phyloP scores from a whole-genome alignment of 2,888 invertebrate species.

The Rhimphoctona megacephalus region DNA sequence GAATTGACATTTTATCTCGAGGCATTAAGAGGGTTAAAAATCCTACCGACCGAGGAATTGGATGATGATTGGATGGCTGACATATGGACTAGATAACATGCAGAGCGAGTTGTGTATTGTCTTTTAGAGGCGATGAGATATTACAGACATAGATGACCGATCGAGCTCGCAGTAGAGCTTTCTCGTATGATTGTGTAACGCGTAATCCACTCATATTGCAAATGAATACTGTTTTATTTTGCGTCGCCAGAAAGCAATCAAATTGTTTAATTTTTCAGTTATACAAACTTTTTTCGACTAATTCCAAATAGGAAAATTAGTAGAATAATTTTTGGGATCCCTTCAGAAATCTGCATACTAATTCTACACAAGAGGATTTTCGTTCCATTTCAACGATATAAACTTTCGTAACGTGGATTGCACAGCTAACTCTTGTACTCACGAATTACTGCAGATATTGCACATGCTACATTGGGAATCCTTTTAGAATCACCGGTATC shows the following conservation, averaged over 20 bases:
- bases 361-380: not conserved
- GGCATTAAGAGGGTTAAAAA: slow-evolving; percentile 92
- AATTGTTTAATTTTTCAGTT: not conserved
- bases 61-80: slow-evolving; percentile 92
- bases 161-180: not conserved
- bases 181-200: not conserved
- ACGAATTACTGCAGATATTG: not conserved
- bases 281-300: not conserved
- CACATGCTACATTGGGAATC: not conserved
- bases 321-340: not conserved
- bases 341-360: not conserved
- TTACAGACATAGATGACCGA: slow-evolving; percentile 70
- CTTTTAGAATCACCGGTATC: not conserved
- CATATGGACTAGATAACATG: slow-evolving; percentile 91
- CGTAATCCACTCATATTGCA: not conserved
- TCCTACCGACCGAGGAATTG: slow-evolving; percentile 90
- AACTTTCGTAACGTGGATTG: not conserved
- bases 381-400: not conserved
- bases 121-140: slow-evolving; percentile 82
- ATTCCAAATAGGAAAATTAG: not conserved
- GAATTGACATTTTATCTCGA: slow-evolving; percentile 96
- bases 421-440: not conserved
- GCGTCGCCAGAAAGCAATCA: not conserved
- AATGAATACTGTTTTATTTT: not conserved
- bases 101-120: slow-evolving; percentile 84